Percentiles rank a stretch among this genome's conserved stretches.
Conservation (phyloP, 2,113 vertebrate genomes). For the Loxodonta africana region DNA sequence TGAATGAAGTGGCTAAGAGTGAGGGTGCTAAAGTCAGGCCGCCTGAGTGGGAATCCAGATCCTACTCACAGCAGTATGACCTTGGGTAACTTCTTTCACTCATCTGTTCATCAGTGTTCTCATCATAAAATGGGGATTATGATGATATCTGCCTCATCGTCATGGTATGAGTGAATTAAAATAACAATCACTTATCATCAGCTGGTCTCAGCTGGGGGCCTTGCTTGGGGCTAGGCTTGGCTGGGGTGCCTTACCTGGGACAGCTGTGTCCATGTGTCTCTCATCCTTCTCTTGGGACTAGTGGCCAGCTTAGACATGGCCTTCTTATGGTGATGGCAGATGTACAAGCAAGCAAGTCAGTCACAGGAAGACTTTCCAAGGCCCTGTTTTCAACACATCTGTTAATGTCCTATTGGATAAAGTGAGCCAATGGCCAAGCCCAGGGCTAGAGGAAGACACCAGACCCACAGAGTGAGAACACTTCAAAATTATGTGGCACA, state of each 20-base stretch:
- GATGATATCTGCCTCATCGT: not conserved
- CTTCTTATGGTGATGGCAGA: not conserved
- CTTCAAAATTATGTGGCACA: not conserved
- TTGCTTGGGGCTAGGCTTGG: not conserved
- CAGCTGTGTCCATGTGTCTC: not conserved
- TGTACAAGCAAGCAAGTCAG: not conserved
- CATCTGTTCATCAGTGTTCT: not conserved
- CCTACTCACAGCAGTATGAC: not conserved
- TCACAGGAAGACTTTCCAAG: not conserved
- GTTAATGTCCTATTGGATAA: not conserved
- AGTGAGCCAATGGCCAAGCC: rapidly evolving
- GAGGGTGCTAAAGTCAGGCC: too few species aligned
- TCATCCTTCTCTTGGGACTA: not conserved
- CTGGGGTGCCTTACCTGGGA: not conserved
- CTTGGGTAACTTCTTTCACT: not conserved
- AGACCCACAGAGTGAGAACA: not conserved
- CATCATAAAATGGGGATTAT: not conserved
- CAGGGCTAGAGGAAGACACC: not conserved
- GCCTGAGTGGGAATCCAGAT: not conserved
- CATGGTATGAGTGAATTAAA: not conserved
- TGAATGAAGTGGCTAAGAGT: not conserved
- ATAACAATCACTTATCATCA: not conserved
- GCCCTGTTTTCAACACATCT: not conserved
- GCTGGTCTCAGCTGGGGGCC: not conserved
- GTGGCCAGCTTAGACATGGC: not conserved